These are phyloP conservation scores for Agonum fuliginosum DNA, from an alignment of 2,888 invertebrate genomes.

Conservation along the genomic window DNA sequence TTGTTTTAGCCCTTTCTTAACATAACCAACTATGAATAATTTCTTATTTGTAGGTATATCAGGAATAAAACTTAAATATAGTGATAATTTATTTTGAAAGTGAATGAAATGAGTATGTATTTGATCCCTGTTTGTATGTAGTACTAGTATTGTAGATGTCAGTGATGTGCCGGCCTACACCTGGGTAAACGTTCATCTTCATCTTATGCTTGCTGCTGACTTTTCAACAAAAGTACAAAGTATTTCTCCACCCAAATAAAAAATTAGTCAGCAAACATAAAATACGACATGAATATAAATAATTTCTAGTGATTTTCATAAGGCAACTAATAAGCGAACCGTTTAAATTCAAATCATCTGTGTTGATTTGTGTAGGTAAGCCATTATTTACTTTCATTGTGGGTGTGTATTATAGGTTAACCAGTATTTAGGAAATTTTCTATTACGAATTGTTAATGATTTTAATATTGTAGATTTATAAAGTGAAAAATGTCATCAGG, in stretches of 20 bases:
- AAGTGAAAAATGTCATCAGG: constrained; percentile 97
- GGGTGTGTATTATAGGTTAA: constrained; percentile 53
- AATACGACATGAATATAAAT: constrained; percentile 51
- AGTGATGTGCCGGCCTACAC: background rate
- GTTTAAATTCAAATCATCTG: background rate
- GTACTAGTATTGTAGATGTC: no score
- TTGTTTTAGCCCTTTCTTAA: no score
- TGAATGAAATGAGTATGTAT: no score
- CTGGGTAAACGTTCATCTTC: constrained; percentile 18
- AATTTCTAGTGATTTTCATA: constrained; percentile 41
- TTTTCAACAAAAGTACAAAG: constrained; percentile 52
- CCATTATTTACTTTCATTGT: constrained; percentile 42
- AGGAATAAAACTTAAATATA: no score
- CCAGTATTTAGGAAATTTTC: constrained; percentile 27
- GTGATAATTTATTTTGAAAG: no score
- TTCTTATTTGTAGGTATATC: no score
- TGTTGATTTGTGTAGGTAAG: constrained; percentile 25
- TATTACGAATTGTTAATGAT: constrained; percentile 23
- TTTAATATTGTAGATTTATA: constrained; percentile 55
- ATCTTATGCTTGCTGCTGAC: no score
- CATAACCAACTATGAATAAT: no score
- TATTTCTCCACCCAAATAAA: constrained; percentile 47
- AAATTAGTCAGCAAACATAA: constrained; percentile 34
- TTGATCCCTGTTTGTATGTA: no score
- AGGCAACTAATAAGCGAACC: constrained; percentile 12